A percentile compares a stretch with the other conserved stretches of the same genome.
These are phyloP conservation scores for Osmoderma eremita DNA, from an alignment of 2,888 invertebrate genomes.

Conservation along the genomic window DNA sequence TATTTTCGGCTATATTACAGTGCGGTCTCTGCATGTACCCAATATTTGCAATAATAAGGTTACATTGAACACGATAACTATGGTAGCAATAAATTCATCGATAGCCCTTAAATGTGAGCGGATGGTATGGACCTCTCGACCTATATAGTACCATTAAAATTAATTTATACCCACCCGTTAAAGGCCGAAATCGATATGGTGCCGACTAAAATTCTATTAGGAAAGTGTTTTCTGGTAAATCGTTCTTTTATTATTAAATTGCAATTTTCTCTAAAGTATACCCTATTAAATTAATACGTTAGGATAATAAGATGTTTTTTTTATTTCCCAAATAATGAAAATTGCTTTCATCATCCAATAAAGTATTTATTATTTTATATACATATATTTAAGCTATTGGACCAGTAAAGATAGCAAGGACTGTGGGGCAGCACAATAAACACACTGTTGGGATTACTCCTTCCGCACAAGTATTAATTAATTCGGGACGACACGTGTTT, in stretches of 20 bases:
- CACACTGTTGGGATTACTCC: too few relatives aligned
- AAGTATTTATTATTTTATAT: too few relatives aligned
- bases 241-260: background rate
- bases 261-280: slow-evolving; percentile 5
- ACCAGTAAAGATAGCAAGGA: too few relatives aligned
- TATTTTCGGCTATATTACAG: slow-evolving; percentile 46
- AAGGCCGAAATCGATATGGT: slow-evolving; percentile 4
- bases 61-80: slow-evolving; percentile 12
- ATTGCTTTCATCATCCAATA: too few relatives aligned
- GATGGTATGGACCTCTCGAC: background rate
- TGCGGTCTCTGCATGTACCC: slow-evolving; percentile 38
- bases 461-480: too few relatives aligned
- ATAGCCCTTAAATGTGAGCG: slow-evolving; percentile 1
- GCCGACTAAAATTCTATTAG: slow-evolving; percentile 4
- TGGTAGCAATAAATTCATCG: slow-evolving; percentile 5
- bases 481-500: too few relatives aligned
- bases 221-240: background rate
- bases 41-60: slow-evolving; percentile 27
- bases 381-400: too few relatives aligned
- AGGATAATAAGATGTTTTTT: too few relatives aligned
- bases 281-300: background rate
- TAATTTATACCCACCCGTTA: background rate
- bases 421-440: too few relatives aligned
- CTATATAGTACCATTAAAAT: slow-evolving; percentile 5
- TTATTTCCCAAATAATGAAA: too few relatives aligned